These are phyloP conservation scores for Anomalospiza imberbis DNA, from an alignment of 2,797 vertebrate genomes.

Conservation along the genomic window DNA sequence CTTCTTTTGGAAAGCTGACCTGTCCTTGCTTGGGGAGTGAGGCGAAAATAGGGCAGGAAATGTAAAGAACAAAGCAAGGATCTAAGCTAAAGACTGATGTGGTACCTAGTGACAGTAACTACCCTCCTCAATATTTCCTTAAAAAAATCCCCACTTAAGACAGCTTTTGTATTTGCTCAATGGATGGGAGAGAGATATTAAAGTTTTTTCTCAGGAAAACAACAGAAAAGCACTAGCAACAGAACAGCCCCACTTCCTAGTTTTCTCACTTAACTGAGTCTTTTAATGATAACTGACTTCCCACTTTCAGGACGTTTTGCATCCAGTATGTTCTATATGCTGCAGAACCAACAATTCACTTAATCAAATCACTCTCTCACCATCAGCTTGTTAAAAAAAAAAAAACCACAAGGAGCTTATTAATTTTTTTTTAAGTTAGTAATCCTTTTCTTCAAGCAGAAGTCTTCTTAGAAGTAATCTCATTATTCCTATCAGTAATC, in stretches of 20 bases:
- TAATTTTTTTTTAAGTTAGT: not conserved
- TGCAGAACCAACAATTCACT: not conserved
- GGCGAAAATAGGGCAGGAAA: not conserved
- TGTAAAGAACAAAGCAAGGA: not conserved
- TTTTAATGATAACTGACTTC: not conserved
- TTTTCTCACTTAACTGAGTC: not conserved
- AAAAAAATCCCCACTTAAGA: not conserved
- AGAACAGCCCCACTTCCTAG: not conserved
- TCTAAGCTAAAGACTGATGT: not conserved
- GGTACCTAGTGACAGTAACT: not conserved
- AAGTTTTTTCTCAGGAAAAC: not conserved
- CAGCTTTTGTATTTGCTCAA: not conserved
- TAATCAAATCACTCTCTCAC: not conserved
- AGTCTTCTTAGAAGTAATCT: not conserved
- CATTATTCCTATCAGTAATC: not conserved
- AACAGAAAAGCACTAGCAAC: not conserved
- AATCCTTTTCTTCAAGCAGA: not conserved
- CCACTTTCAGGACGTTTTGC: not conserved
- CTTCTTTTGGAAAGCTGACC: not conserved
- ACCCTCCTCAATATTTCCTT: not conserved
- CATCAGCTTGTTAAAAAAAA: not conserved
- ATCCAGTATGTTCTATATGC: not conserved
- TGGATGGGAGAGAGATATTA: not conserved
- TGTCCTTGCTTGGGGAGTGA: not conserved
- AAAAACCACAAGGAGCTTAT: not conserved